A percentile compares a stretch with the other conserved stretches of the same genome.
Evolutionary conservation across 2,888 invertebrate genomes (phyloP).

Genomic region (Choreutis nemorana): DNA sequence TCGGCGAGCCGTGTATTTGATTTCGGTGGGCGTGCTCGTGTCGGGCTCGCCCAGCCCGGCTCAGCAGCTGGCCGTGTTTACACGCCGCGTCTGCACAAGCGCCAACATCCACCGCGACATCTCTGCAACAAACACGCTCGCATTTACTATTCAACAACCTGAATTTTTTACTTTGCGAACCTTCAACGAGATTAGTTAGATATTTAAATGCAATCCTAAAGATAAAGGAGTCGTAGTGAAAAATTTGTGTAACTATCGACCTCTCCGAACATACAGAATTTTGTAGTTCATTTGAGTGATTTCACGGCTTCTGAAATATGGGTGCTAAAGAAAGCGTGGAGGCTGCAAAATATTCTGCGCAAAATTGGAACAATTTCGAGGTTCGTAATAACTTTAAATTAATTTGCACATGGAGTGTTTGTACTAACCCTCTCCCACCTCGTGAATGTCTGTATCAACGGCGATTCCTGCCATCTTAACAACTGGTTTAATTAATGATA

Average conservation of each 20-base stretch:
- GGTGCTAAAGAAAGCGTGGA: conserved; percentile 86
- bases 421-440: conserved; percentile 44
- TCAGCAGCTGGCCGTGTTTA: conserved; percentile 58
- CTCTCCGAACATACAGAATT: conserved; percentile 52
- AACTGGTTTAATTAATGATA: too few species aligned
- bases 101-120: conserved; percentile 24
- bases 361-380: conserved; percentile 84
- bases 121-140: conserved; percentile 48
- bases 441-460: conserved; percentile 46
- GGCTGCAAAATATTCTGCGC: conserved; percentile 81
- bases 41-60: conserved; percentile 21
- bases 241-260: conserved; percentile 52
- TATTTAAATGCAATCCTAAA: conserved; percentile 50
- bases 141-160: conserved; percentile 58
- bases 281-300: conserved; percentile 59
- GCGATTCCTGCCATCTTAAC: conserved; percentile 13
- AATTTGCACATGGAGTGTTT: conserved; percentile 65
- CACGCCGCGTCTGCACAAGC: conserved; percentile 44
- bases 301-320: conserved; percentile 67
- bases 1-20: background rate
- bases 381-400: conserved; percentile 68
- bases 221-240: conserved; percentile 49
- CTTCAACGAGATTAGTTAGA: conserved; percentile 35
- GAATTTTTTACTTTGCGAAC: conserved; percentile 57
- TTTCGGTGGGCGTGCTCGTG: conserved; percentile 10